Evolutionary conservation across 37 sponge, comb jelly and placozoan species (phyloP), one percentile per base, ranked within the genome.

Genomic region (Geodia barretti): DNA sequence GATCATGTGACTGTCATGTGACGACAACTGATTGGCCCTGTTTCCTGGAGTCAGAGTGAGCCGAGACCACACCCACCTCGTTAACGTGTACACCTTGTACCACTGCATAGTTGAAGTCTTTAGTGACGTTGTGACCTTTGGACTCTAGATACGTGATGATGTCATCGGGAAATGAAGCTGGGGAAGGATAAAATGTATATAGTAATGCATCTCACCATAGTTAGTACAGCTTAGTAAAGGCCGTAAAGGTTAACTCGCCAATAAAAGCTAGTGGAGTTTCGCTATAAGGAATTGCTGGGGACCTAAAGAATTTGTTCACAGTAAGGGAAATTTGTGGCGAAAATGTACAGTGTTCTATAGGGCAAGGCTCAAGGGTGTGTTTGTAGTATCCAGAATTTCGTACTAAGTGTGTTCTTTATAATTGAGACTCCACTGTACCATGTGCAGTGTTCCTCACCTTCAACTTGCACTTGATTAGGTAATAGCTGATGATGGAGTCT

Each of bases 401-500:
- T n/a, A n/a, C n/a, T n/a, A n/a, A n/a, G n/a, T n/a, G n/a, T n/a
- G n/a, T n/a, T n/a, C n/a, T n/a, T n/a, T n/a, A n/a, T n/a, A n/a
- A n/a, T n/a, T n/a, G n/a, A n/a, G n/a, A n/a, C n/a, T n/a, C n/a
- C n/a, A n/a, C n/a, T n/a, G n/a, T n/a, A n/a, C n/a, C n/a, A n/a
- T n/a, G n/a, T 41, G 33, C 76, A 25, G 2, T 7, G 19, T 3
- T 9, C 60, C 76, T 60, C 20, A 86, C 89, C 35, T 87, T 94
- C 95, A 34, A 60, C 11, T 0, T 64, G 25, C 2, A 91, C 39
- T 5, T 37, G 36, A 76, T 94, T 63, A 14, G 95, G 95, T 26
- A 77, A 1, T 25, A 94, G 85, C 73, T 94, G 95, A 43, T 94
- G 88, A 72, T 94, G 95, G 1, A 91, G 3, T 26, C 95, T 47